These are phyloP conservation scores for Hypolimnas misippus DNA, from an alignment of 2,888 invertebrate species.

Conservation along the genomic window DNA sequence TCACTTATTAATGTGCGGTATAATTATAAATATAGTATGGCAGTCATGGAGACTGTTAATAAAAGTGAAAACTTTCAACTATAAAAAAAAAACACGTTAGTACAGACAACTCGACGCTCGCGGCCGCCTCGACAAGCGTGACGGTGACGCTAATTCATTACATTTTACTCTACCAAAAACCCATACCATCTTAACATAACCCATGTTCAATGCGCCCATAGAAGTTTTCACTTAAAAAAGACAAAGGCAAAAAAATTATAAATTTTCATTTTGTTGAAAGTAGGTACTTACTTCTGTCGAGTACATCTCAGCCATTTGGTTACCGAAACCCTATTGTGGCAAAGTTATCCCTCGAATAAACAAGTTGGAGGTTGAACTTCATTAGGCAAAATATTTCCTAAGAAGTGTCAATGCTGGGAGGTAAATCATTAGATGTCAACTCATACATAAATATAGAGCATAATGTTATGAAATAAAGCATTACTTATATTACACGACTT, in stretches of 20 bases:
- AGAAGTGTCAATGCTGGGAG: conserved; percentile 10
- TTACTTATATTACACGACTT: too few species aligned
- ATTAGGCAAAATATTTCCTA: conserved; percentile 19
- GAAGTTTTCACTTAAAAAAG: background rate
- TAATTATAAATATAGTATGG: too few species aligned
- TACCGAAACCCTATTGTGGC: conserved; percentile 18
- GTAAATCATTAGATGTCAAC: background rate
- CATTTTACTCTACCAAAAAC: too few species aligned
- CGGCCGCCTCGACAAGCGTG: too few species aligned
- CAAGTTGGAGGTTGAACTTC: conserved; percentile 25
- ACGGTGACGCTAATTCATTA: too few species aligned
- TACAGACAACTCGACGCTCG: too few species aligned
- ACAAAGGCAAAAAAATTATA: background rate
- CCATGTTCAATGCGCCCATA: too few species aligned
- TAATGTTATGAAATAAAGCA: background rate
- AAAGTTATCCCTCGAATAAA: conserved; percentile 25
- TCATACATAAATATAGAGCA: background rate
- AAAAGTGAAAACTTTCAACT: too few species aligned
- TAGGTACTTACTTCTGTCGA: background rate
- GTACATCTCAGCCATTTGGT: conserved; percentile 9
- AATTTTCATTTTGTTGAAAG: background rate
- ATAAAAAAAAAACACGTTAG: too few species aligned
- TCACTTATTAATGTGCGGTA: too few species aligned
- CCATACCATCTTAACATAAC: too few species aligned
- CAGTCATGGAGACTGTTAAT: too few species aligned